Evolutionary conservation across 2,113 vertebrate genomes (phyloP).

Genomic region (Thalassarche chlororhynchos): DNA sequence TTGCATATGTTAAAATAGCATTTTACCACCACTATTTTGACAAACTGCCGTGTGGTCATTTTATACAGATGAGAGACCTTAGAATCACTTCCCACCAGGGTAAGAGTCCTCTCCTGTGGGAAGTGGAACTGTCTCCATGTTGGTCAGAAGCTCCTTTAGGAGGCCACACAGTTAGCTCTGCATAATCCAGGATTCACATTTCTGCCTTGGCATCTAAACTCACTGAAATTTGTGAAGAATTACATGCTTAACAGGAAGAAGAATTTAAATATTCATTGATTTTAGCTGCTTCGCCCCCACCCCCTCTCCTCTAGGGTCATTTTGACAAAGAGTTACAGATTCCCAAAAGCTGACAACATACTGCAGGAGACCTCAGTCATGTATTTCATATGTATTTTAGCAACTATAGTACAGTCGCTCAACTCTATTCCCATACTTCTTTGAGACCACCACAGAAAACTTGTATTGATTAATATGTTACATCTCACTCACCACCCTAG

Average conservation of each 20-base stretch:
- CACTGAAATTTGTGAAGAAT: background rate
- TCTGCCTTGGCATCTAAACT: background rate
- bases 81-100: background rate
- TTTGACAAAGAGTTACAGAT: background rate
- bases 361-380: background rate
- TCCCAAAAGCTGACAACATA: background rate
- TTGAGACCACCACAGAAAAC: background rate
- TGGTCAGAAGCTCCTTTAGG: background rate
- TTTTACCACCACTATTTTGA: background rate
- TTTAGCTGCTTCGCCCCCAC: background rate
- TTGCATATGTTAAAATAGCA: background rate
- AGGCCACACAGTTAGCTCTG: background rate
- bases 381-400: background rate
- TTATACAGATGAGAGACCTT: background rate
- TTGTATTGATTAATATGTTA: background rate
- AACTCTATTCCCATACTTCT: background rate
- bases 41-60: background rate
- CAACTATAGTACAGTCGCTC: background rate
- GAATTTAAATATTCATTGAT: background rate
- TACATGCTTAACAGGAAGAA: background rate
- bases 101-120: background rate
- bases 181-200: background rate
- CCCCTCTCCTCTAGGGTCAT: background rate
- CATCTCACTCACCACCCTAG: background rate
- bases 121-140: background rate